Evolutionary conservation across 2,888 invertebrate genomes (phyloP).

Genomic region (Drosophila neotestacea): DNA sequence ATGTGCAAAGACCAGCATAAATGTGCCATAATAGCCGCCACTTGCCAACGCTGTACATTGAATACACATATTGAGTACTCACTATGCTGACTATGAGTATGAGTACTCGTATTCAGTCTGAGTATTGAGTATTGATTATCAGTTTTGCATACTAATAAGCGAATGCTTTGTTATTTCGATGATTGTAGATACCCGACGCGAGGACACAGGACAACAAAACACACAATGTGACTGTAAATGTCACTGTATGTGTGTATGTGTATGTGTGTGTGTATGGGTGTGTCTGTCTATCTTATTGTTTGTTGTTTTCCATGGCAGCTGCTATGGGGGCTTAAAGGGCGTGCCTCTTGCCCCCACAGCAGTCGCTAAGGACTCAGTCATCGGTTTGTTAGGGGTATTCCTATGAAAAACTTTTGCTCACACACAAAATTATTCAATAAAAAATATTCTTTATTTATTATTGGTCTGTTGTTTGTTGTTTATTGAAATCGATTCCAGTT

Average conservation of each 20-base stretch:
- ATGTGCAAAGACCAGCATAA: slow-evolving; percentile 59
- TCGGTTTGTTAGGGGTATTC: slow-evolving; percentile 37
- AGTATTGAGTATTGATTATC: slow-evolving; percentile 71
- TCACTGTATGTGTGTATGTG: not conserved
- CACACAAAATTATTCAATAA: not conserved
- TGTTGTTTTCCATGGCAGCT: slow-evolving; percentile 62
- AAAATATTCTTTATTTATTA: not conserved
- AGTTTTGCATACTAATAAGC: slow-evolving; percentile 79
- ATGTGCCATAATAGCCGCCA: slow-evolving; percentile 60
- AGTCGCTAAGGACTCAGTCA: slow-evolving; percentile 14
- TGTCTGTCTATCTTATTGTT: slow-evolving; percentile 35
- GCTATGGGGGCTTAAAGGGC: slow-evolving; percentile 22
- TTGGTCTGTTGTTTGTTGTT: not conserved
- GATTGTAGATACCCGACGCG: slow-evolving; percentile 15
- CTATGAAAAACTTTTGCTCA: not conserved
- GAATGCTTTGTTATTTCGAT: slow-evolving; percentile 47
- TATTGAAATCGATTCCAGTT: not conserved
- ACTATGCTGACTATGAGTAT: slow-evolving; percentile 3
- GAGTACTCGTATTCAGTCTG: slow-evolving; percentile 29
- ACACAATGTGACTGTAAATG: slow-evolving; percentile 20
- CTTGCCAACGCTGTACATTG: slow-evolving; percentile 31
- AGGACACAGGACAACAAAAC: slow-evolving; percentile 13
- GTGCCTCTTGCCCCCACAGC: slow-evolving; percentile 22
- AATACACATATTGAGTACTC: slow-evolving; percentile 21
- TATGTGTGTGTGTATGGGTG: not conserved